Evolutionary conservation across 2,113 vertebrate species (phyloP), one percentile per base, ranked within the genome.

Genomic region (Typhlomys cinereus): DNA sequence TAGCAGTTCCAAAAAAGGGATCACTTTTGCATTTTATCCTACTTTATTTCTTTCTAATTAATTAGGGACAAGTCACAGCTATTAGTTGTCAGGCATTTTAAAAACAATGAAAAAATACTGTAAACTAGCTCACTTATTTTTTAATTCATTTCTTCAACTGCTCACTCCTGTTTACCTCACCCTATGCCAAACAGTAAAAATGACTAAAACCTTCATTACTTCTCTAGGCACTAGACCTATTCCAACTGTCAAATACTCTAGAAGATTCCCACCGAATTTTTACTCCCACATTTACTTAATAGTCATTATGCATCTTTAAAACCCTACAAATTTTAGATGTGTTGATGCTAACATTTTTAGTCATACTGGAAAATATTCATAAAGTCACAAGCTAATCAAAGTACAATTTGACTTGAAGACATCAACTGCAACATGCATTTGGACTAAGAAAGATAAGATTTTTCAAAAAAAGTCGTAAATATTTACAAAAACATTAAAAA

Each of bases 11-110:
- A 14, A 46, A 9, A 27, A 27, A 74, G 48, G 54, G 78, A 76
- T 11, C 29, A 78, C n/a, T 34, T 66, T 75, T 34, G 7, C 81
- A 14, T 64, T 62, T 92, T 76, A 67, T 70, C 79, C n/a, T 83
- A 52, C 25, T 10, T 36, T 23, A 0, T 17, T 89, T 20, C 39
- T 90, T 73, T 69, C 21, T 74, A 73, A 44, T 64, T 92, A n/a
- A 27, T 46, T 73, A 88, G 0, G 69, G 7, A 88, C 39, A 91
- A 88, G n/a, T 85, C 54, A 88, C 2, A 71, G 34, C 9, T 61
- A 52, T 71, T 61, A 74, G 69, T 79, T 89, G 86, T 6, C 27
- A 94, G 85, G 71, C 70, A 41, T 87, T 87, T 75, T 52, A 89
- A 91, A n/a, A 83, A 50, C 50, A 70, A 84, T 57, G 21, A 90